A percentile compares a stretch with the other conserved stretches of the same genome.
These are phyloP conservation scores for Cheumatopsyche charites DNA, from an alignment of 1,140 invertebrate genomes.

Conservation along the genomic window DNA sequence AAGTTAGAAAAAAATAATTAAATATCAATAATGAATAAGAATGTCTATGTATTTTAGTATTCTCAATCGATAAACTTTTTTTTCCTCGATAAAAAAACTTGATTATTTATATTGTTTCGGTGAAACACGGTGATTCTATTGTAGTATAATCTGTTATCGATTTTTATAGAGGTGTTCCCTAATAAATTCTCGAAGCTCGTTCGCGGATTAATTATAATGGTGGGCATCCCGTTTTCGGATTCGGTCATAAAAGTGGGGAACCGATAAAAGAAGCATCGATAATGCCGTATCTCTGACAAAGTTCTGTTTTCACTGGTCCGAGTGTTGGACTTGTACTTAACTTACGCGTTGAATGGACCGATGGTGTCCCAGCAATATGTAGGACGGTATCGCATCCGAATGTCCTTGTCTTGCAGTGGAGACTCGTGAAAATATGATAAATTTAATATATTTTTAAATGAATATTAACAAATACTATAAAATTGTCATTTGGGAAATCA, in stretches of 20 bases:
- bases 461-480: too few relatives aligned
- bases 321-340: slow-evolving; percentile 34
- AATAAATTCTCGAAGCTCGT: slow-evolving; percentile 25
- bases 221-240: slow-evolving; percentile 16
- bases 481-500: too few relatives aligned
- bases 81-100: too few relatives aligned
- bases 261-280: slow-evolving; percentile 40
- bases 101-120: too few relatives aligned
- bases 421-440: slow-evolving; percentile 16
- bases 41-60: too few relatives aligned
- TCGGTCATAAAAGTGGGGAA: slow-evolving; percentile 25
- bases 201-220: slow-evolving; percentile 27
- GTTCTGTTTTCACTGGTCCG: slow-evolving; percentile 34
- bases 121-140: neutral
- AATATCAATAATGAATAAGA: too few relatives aligned
- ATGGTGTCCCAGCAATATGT: slow-evolving; percentile 35
- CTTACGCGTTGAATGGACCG: slow-evolving; percentile 33
- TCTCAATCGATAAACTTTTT: too few relatives aligned
- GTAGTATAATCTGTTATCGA: neutral
- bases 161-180: slow-evolving; percentile 4
- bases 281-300: slow-evolving; percentile 39
- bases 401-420: slow-evolving; percentile 37
- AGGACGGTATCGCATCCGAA: slow-evolving; percentile 42
- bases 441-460: too few relatives aligned
- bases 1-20: too few relatives aligned